Evolutionary conservation across 2,888 invertebrate species (phyloP), one percentile per base, ranked within the genome.

Genomic region (Andrena fulva): DNA sequence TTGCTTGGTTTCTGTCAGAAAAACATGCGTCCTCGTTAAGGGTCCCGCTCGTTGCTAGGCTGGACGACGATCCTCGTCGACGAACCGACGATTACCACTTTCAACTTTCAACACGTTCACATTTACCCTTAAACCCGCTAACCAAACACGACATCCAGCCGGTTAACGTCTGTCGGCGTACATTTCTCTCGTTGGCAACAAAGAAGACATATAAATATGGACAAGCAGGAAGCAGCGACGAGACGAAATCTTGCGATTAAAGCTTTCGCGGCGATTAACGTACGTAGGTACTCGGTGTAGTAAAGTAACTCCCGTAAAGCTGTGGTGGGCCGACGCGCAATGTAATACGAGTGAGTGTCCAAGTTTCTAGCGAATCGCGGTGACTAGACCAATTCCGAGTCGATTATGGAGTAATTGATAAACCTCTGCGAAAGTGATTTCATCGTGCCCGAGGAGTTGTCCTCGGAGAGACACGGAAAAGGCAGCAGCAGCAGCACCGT

Each of bases 1-100:
- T 67, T 24, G 60, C 63, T 79, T 66, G 75, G 31, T 79, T 69
- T 89, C 87, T 89, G 87, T 89, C 66, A 75, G 85, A 81, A 88
- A 75, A 87, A 87, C 75, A 87, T 68, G 52, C 64, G 67, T 78
- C 77, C 72, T 85, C 31, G 71, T 79, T 80, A 75, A 79, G 69
- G 70, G 60, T 63, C 27, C 27, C 75, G 24, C 52, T 52, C 62
- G 54, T 52, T 54, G 42, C n/a, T 62, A 68, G 72, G n/a, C 56
- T 24, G 64, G 16, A 24, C 56, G 77, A 70, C 64, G 82, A 73
- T 70, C 73, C 48, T 70, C 70, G 50, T n/a, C 66, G 80, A 71
- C 69, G 78, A 68, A 27, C n/a, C 59, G 72, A 80, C 80, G 67
- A 73, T 29, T 35, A 80, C 71, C 70, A 42, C 42, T 42, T 16